Percentiles rank a stretch among this genome's conserved stretches.
phyloP scores from a whole-genome alignment of 30 jellyfish, hydroid and myxozoan species.

The Haliclystus octoradiatus region DNA sequence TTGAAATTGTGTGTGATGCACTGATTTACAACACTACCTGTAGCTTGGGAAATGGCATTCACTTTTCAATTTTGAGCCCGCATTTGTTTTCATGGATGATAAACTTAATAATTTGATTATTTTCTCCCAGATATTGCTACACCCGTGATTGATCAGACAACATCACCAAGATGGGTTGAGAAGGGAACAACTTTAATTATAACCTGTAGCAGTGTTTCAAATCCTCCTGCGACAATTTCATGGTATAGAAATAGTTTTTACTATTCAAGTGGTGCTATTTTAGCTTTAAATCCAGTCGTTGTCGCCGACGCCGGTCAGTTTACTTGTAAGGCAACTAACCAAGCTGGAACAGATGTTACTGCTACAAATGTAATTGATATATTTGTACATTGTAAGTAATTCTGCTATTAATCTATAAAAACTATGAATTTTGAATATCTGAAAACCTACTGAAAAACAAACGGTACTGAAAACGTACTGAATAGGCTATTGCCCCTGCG shows the following conservation, averaged over 20 bases:
- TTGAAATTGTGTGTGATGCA: too few relatives aligned
- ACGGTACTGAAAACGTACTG: too few relatives aligned
- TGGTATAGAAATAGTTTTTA: not conserved
- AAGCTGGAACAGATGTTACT: not conserved
- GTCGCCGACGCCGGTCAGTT: slow-evolving; percentile 9
- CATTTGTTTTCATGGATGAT: too few relatives aligned
- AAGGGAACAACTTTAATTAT: not conserved
- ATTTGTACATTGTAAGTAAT: slow-evolving; percentile 4
- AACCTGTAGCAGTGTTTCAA: slow-evolving; percentile 7
- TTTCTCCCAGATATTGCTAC: not conserved
- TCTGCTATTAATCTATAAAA: not conserved
- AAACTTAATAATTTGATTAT: not conserved
- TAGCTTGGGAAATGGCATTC: too few relatives aligned
- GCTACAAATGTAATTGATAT: not conserved
- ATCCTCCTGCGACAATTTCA: slow-evolving; percentile 9
- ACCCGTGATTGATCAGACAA: not conserved
- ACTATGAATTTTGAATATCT: too few relatives aligned
- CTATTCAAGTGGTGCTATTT: slow-evolving; percentile 10
- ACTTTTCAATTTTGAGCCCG: too few relatives aligned
- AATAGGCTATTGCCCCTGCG: too few relatives aligned
- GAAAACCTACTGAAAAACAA: too few relatives aligned
- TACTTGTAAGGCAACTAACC: slow-evolving; percentile 10
- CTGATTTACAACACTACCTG: too few relatives aligned
- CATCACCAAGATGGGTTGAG: not conserved
- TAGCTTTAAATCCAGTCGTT: slow-evolving; percentile 5